phyloP scores from a whole-genome alignment of 2,113 vertebrate species.

The Hiodon alosoides region DNA sequence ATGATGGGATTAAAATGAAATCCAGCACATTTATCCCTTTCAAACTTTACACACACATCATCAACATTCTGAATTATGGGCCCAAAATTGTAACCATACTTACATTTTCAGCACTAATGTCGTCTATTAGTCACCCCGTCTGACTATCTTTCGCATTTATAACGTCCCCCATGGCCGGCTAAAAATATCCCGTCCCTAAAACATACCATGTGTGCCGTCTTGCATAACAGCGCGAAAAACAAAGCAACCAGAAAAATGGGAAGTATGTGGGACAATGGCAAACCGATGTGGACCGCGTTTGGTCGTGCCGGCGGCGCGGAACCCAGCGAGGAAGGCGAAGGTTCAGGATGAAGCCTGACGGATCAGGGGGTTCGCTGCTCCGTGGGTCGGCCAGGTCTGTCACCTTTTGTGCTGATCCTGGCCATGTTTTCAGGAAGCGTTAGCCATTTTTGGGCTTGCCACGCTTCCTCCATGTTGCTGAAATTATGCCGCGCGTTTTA shows the following conservation, averaged over 20 bases:
- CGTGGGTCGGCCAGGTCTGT: not conserved
- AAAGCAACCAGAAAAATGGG: slow-evolving; percentile 20
- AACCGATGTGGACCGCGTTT: not conserved
- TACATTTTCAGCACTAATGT: not conserved
- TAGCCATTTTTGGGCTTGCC: not conserved
- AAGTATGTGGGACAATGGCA: not conserved
- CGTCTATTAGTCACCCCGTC: slow-evolving; percentile 15
- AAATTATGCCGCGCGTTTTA: no score
- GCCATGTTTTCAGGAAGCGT: slow-evolving; percentile 37
- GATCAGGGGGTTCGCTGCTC: not conserved
- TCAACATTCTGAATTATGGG: slow-evolving; percentile 6
- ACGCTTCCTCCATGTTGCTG: no score
- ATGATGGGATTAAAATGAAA: slow-evolving; percentile 40
- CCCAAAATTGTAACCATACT: slow-evolving; percentile 10
- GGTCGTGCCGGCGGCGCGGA: no score
- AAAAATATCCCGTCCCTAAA: slow-evolving; percentile 62
- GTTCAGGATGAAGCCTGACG: not conserved
- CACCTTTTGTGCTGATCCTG: slow-evolving; percentile 33
- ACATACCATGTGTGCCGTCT: slow-evolving; percentile 53
- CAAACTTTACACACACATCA: slow-evolving; percentile 41
- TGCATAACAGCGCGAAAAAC: slow-evolving; percentile 47
- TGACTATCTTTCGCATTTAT: slow-evolving; percentile 7
- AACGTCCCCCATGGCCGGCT: slow-evolving; percentile 29
- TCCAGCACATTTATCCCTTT: slow-evolving; percentile 42
- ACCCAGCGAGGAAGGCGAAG: not conserved